Evolutionary conservation across 2,113 vertebrate genomes (phyloP).

Genomic region (Scopus umbretta): DNA sequence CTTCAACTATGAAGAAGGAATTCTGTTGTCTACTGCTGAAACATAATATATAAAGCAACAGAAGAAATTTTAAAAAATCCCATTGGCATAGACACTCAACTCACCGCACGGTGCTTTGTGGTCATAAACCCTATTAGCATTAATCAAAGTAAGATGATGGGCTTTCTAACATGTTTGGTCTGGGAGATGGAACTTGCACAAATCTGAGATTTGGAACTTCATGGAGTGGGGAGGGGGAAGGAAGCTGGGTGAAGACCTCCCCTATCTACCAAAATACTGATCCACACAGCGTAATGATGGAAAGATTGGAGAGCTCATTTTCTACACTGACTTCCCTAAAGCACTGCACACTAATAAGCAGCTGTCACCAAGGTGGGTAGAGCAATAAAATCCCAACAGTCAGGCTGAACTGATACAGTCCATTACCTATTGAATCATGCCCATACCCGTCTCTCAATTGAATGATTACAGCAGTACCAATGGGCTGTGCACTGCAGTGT

Average conservation of each 20-base stretch:
- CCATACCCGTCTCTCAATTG: background rate
- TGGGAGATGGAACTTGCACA: background rate
- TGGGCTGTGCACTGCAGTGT: conserved; percentile 20
- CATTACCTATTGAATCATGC: conserved; percentile 41
- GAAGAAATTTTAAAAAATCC: background rate
- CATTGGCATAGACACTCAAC: background rate
- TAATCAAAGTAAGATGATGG: background rate
- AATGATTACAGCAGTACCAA: background rate
- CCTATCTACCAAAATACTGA: background rate
- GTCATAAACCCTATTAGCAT: background rate
- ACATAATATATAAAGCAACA: background rate
- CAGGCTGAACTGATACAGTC: conserved; percentile 57
- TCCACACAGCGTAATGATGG: background rate
- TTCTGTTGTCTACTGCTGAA: background rate
- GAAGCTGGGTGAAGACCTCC: background rate
- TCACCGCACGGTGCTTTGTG: background rate
- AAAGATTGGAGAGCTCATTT: background rate
- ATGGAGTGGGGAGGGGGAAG: fast-evolving
- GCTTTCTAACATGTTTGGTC: background rate
- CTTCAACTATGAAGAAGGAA: background rate
- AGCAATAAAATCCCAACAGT: background rate
- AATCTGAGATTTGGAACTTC: background rate
- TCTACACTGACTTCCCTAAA: background rate
- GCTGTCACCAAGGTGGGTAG: conserved; percentile 1
- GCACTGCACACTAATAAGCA: background rate